Base-by-base conservation (phyloP, 2,113 vertebrate genomes). In the Engraulis encrasicolus region DNA sequence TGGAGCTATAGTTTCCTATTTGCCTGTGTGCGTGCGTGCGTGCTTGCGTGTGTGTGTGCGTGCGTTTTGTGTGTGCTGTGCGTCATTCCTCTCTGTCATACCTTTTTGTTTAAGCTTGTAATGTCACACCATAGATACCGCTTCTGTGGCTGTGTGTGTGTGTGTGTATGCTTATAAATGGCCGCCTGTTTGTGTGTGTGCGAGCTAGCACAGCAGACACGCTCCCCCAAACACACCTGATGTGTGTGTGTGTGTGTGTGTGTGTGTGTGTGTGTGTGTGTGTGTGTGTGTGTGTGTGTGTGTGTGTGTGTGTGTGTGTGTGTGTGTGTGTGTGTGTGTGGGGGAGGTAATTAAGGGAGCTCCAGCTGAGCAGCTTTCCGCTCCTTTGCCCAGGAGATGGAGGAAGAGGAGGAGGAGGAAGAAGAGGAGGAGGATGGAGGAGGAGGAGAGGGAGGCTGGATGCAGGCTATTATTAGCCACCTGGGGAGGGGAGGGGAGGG, bases 341-440 rank as follows among this genome's bases (percentile, higher is more conserved):
- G 23, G 78, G 49, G 58, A 78, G 81, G 84, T 85, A 83, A 90
- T 89, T 89, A 90, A 88, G 78, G 77, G 80, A 85, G 85, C 82
- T 86, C 86, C 87, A 88, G 87, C 82, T 87, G 86, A 89, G 81
- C 82, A 80, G 71, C 79, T 82, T 78, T 66, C 74, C 52, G 83
- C 84, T 49, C 71, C n/a, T 83, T 85, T 80, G 83, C 88, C 86
- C 78, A 71, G 79, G 87, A 86, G 78, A 88, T 80, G 61, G 74
- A 85, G 81, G 81, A 84, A 50, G 81, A 81, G 81, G 54, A 71
- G 79, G 87, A 86, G 78, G 86, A 78, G 61, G 74, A 85, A 80
- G 81, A 84, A 50, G 81, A 81, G 81, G 54, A n/a, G n/a, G n/a
- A n/a, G n/a, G n/a, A n/a, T n/a, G 79, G 87, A 86, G 78, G 86